A percentile compares a stretch with the other conserved stretches of the same genome.
phyloP scores from a whole-genome alignment of 1,140 invertebrate species.

The Holcopasites calliopsidis region DNA sequence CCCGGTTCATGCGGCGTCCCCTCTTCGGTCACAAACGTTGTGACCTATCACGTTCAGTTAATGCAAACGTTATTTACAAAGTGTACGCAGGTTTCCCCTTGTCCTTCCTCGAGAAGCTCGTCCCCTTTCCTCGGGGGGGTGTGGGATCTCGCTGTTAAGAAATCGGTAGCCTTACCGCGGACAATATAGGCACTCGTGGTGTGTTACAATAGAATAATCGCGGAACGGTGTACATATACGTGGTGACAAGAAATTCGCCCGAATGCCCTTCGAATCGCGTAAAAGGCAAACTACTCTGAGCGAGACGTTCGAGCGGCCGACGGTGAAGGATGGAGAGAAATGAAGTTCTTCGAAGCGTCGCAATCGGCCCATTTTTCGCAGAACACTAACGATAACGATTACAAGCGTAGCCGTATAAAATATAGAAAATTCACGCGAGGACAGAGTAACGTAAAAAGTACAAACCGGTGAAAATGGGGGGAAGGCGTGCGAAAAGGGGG shows the following conservation, averaged over 20 bases:
- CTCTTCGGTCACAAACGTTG: not conserved
- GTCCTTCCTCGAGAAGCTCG: not conserved
- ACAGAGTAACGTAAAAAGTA: constrained; percentile 39
- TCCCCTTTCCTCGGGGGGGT: not conserved
- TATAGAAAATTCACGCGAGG: constrained; percentile 46
- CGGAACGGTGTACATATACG: not conserved
- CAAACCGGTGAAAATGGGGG: not conserved
- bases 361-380: constrained; percentile 22
- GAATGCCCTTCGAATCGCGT: too few relatives aligned
- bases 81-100: not conserved
- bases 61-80: constrained; percentile 31
- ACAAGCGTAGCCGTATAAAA: constrained; percentile 61
- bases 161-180: constrained; percentile 6
- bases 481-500: not conserved
- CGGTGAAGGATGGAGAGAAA: not conserved
- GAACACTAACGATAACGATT: constrained; percentile 27
- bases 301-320: constrained; percentile 37
- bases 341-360: constrained; percentile 3
- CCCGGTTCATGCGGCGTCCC: not conserved
- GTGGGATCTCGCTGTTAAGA: too few relatives aligned
- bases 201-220: constrained; percentile 46
- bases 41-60: constrained; percentile 22
- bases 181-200: constrained; percentile 61
- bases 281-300: too few relatives aligned
- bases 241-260: not conserved